phyloP scores from a whole-genome alignment of 2,113 vertebrate species.

The Hydrochoerus hydrochaeris region DNA sequence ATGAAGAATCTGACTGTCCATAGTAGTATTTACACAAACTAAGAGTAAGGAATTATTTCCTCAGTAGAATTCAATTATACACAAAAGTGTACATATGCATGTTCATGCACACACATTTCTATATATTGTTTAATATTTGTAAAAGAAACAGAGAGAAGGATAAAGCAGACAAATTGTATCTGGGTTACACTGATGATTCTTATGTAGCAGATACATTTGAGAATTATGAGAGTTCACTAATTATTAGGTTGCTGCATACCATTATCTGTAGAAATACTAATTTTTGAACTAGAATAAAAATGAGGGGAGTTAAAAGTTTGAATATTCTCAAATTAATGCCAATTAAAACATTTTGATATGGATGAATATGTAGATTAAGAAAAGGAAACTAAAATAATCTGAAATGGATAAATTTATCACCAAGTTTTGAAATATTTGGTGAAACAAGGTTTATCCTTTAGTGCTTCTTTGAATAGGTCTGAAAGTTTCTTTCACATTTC shows the following conservation, averaged over 20 bases:
- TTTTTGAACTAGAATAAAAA: neutral
- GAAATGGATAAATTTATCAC: neutral
- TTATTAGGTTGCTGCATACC: neutral
- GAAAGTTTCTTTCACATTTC: neutral
- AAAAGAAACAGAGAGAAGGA: fast-evolving
- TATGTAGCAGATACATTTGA: neutral
- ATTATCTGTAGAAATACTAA: neutral
- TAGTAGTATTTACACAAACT: neutral
- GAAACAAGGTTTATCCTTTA: neutral
- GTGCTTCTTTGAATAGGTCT: neutral
- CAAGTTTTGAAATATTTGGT: neutral
- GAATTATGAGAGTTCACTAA: neutral
- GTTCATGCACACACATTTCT: neutral
- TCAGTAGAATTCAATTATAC: neutral
- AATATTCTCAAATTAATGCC: neutral
- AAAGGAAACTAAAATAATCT: neutral
- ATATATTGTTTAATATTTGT: neutral
- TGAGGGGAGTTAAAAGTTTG: neutral
- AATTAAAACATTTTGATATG: neutral
- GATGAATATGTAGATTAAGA: neutral
- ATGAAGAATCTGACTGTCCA: neutral
- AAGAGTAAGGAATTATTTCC: neutral
- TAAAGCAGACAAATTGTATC: neutral
- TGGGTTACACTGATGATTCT: neutral
- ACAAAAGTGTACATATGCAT: neutral